Evolutionary conservation across 2,797 vertebrate genomes (phyloP).

Genomic region (Parauchenoglanis punctatus): DNA sequence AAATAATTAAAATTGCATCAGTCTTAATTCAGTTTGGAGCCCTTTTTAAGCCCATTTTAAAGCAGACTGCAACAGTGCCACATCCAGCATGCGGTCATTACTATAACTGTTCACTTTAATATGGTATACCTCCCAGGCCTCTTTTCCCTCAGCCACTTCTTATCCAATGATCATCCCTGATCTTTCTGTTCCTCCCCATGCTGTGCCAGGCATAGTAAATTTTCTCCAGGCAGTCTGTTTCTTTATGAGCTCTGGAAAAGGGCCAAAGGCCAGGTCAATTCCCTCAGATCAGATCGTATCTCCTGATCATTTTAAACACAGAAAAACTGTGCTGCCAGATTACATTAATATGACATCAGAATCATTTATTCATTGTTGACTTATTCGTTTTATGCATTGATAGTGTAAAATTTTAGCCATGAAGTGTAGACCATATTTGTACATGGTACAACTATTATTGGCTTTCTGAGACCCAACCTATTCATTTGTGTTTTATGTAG

Average conservation of each 20-base stretch:
- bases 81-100: not conserved
- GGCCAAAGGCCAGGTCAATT: slow-evolving; percentile 82
- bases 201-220: slow-evolving; percentile 75
- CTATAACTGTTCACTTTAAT: not conserved
- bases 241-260: slow-evolving; percentile 80
- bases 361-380: not conserved
- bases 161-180: slow-evolving; percentile 30
- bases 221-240: slow-evolving; percentile 74
- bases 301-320: slow-evolving; percentile 3
- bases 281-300: slow-evolving; percentile 47
- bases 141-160: slow-evolving; percentile 7
- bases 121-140: not conserved
- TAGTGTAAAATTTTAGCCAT: not conserved
- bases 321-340: not conserved
- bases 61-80: not conserved
- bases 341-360: not conserved
- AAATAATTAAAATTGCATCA: too few relatives aligned
- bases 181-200: slow-evolving; percentile 51
- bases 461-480: not conserved
- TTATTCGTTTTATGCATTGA: not conserved
- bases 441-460: not conserved
- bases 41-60: not conserved
- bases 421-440: not conserved
- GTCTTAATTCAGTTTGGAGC: too few relatives aligned
- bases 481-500: not conserved